Base-by-base conservation (phyloP, 2,113 vertebrate species). In the Gymnarchus niloticus region DNA sequence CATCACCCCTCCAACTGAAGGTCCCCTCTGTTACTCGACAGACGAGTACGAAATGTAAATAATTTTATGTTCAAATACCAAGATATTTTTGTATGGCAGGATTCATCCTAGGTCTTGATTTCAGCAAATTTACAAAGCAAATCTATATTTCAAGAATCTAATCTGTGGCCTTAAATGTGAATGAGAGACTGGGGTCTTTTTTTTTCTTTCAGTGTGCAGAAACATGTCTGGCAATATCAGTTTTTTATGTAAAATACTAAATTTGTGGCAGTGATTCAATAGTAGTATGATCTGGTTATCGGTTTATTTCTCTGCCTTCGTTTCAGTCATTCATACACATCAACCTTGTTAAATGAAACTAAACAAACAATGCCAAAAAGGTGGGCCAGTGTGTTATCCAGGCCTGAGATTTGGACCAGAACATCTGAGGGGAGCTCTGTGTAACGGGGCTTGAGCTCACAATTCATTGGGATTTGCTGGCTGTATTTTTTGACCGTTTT, bases 121-220 rank as follows among this genome's bases (percentile, higher is more conserved):
- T 86, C 85, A 78, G 87, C 25, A 76, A 84, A 83, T 81, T 87
- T 84, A 81, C 59, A 61, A 69, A 85, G 84, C 69, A 69, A 44
- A 86, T 59, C 57, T 37, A 44, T 83, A 69, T 44, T 87, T 91
- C 88, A 89, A 89, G 87, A 87, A 90, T 78, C 61, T 61, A 90
- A 91, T 89, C 85, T 90, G 93, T 94, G 92, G 93, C 94, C 93
- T 94, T 94, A 93, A 89, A 83, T 88, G 87, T 87, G 85, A 85
- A 82, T 85, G 86, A 86, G n/a, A n/a, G n/a, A n/a, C 52, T 80
- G 81, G 61, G 87, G 85, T 51, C 57, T 19, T 51, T 6, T 56
- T 59, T 80, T 83, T 61, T 87, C 82, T 21, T 37, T 46, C 25
- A 21, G 46, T 51, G 25, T 86, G 41, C 46, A 28, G 83, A 85